Conservation (phyloP, 2,888 invertebrate species). For the Clusia tigrina region DNA sequence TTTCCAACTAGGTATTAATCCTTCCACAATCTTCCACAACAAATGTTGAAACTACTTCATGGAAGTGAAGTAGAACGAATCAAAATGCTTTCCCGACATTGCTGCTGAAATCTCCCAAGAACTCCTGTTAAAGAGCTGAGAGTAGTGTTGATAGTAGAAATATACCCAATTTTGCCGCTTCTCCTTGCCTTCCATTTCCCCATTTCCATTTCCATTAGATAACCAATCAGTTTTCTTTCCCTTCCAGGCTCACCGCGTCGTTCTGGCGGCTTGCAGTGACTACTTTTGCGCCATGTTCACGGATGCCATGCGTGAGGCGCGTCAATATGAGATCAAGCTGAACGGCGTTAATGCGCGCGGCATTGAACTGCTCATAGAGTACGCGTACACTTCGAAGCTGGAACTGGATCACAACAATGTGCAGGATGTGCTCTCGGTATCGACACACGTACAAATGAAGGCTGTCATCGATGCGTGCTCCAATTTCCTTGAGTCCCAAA, state of each 20-base stretch:
- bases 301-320: slow-evolving; percentile 72
- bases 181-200: neutral
- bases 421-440: slow-evolving; percentile 73
- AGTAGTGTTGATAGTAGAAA: no score
- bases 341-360: slow-evolving; percentile 74
- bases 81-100: no score
- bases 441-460: slow-evolving; percentile 73
- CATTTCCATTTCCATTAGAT: no score
- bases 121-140: no score
- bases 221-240: no score
- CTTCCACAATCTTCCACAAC: no score
- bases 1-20: no score
- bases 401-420: slow-evolving; percentile 61
- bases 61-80: no score
- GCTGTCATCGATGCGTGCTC: slow-evolving; percentile 74
- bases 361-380: slow-evolving; percentile 72
- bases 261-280: slow-evolving; percentile 76
- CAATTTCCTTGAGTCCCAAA: slow-evolving; percentile 71
- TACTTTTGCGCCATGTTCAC: slow-evolving; percentile 82
- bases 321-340: slow-evolving; percentile 71
- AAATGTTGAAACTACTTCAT: no score
- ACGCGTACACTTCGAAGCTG: slow-evolving; percentile 74
- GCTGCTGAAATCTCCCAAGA: no score
- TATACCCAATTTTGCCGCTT: slow-evolving; percentile 28
- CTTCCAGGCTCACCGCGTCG: slow-evolving; percentile 73